Evolutionary conservation across 2,113 vertebrate genomes (phyloP).

Genomic region (Poeciliopsis occidentalis): DNA sequence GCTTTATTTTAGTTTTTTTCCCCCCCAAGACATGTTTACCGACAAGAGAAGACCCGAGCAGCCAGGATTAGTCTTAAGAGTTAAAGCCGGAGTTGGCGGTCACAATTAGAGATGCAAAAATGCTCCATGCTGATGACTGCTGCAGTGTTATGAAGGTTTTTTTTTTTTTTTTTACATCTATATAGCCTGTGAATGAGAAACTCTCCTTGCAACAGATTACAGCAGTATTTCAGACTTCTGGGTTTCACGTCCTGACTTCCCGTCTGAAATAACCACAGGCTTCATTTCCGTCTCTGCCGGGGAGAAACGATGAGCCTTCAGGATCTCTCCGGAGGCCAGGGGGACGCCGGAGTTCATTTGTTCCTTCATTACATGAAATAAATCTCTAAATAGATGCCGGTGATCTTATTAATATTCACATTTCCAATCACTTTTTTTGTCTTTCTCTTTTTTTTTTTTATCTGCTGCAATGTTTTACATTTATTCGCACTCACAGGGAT

Average conservation of each 20-base stretch:
- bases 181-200: background rate
- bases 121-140: background rate
- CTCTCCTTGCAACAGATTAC: slow-evolving; percentile 6
- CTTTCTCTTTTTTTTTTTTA: background rate
- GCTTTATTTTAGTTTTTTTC: no score
- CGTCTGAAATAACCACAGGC: slow-evolving; percentile 56
- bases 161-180: background rate
- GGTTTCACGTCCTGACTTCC: slow-evolving; percentile 22
- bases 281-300: slow-evolving; percentile 56
- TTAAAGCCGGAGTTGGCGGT: background rate
- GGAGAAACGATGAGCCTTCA: slow-evolving; percentile 33
- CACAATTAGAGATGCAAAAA: slow-evolving; percentile 1
- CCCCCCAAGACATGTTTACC: background rate
- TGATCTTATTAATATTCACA: slow-evolving; percentile 35
- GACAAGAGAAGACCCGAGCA: background rate
- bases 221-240: slow-evolving; percentile 26
- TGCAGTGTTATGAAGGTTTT: background rate
- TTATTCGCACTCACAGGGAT: background rate
- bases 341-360: slow-evolving; percentile 35
- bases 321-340: slow-evolving; percentile 32
- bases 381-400: slow-evolving; percentile 24
- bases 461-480: slow-evolving; percentile 3
- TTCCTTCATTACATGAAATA: slow-evolving; percentile 48
- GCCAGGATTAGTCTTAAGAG: background rate
- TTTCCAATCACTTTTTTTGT: slow-evolving; percentile 17